Evolutionary conservation across 2,113 vertebrate species (phyloP), one percentile per base, ranked within the genome.

Genomic region (Centropus bengalensis): DNA sequence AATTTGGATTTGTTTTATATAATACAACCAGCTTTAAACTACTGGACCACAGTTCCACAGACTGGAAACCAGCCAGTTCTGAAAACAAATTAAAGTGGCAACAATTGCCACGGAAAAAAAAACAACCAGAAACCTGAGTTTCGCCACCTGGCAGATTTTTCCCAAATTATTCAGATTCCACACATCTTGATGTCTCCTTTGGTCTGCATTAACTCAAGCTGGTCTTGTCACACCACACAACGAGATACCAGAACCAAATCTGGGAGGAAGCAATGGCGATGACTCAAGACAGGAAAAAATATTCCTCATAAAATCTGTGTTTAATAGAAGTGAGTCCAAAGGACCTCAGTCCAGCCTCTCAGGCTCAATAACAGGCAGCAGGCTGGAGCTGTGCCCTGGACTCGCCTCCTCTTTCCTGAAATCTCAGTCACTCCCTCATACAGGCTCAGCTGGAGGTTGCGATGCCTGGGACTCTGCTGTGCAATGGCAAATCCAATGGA

Each of bases 131-230:
- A 2, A 24, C 24, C 12, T 30, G 28, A 36, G 26, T 20, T 80
- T 52, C 52, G 44, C n/a, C 32, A 59, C 12, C 38, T 76, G 38
- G 38, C 64, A 70, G 51, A 36, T 59, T 76, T 69, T 56, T 16
- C 51, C 28, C 18, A 13, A 47, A 76, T 59, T 54, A 60, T 18
- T 54, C 28, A 24, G 38, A 58, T 45, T n/a, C 26, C 47, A 42
- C 1, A 1, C 1, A 2, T 33, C 42, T 45, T 2, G 0, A 44
- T 36, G 21, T 47, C 56, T 64, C 38, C 28, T 38, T 51, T 27
- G 5, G n/a, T n/a, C 59, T 70, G 45, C 26, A 20, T 20, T 52
- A 47, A 75, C 40, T 59, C n/a, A 24, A 36, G 51, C 45, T 26
- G 27, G 38, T 51, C 55, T 85, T 1, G 1, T 40, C 69, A 40